phyloP scores from a whole-genome alignment of 2,113 vertebrate species.

The Pterocles gutturalis region DNA sequence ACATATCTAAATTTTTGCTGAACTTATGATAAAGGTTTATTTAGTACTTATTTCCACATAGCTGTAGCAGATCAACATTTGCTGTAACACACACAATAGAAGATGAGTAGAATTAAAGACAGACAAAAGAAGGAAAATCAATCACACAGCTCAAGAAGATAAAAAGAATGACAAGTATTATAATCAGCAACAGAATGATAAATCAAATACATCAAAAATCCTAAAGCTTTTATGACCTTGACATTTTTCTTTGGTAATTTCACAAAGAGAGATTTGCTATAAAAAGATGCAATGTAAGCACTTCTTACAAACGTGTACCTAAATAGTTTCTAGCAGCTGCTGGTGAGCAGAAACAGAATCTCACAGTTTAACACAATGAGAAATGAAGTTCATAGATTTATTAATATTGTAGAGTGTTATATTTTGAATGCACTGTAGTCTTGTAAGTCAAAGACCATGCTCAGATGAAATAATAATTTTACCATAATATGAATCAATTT shows the following conservation, averaged over 20 bases:
- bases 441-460: background rate
- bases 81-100: background rate
- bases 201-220: constrained; percentile 20
- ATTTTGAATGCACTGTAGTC: background rate
- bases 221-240: constrained; percentile 1
- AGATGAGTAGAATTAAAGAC: background rate
- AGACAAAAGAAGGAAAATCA: constrained; percentile 27
- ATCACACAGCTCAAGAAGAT: background rate
- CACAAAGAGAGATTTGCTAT: constrained; percentile 18
- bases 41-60: background rate
- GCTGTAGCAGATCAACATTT: background rate
- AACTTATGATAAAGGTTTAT: background rate
- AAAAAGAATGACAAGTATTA: constrained; percentile 12
- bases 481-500: background rate
- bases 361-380: background rate
- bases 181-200: constrained; percentile 14
- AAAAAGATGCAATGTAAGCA: background rate
- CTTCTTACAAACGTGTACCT: background rate
- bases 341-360: background rate
- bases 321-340: background rate
- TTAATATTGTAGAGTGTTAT: background rate
- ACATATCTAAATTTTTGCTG: background rate
- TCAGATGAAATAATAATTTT: background rate
- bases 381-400: background rate
- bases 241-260: background rate